Percentiles rank a stretch among this genome's conserved stretches.
Conservation (phyloP, 2,888 invertebrate species). For the Malthinus flaveolus region DNA sequence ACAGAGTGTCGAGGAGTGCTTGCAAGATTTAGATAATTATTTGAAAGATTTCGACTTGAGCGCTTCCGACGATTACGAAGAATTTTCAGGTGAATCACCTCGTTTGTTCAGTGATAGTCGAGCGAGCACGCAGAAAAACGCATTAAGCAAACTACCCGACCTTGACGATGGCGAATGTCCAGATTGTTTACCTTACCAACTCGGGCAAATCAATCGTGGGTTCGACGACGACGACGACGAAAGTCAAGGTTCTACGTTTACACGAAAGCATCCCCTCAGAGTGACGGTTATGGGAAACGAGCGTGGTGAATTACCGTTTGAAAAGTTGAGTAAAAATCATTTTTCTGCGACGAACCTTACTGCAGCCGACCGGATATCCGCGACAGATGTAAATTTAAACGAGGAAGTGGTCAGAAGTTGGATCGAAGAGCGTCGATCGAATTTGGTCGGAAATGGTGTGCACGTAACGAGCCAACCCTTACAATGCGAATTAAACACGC, state of each 20-base stretch:
- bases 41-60: constrained; percentile 54
- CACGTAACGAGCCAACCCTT: constrained; percentile 44
- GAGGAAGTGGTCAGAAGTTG: constrained; percentile 50
- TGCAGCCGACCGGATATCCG: constrained; percentile 39
- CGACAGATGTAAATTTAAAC: constrained; percentile 39
- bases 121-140: constrained; percentile 6
- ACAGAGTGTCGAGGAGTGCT: constrained; percentile 53
- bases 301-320: constrained; percentile 22
- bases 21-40: constrained; percentile 60
- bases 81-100: constrained; percentile 8
- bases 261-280: constrained; percentile 30
- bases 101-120: constrained; percentile 7
- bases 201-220: constrained; percentile 23
- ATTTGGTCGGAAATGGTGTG: constrained; percentile 46
- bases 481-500: constrained; percentile 22
- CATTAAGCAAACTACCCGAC: constrained; percentile 9
- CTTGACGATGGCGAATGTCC: constrained; percentile 10
- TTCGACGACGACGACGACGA: constrained; percentile 23
- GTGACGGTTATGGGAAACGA: constrained; percentile 34
- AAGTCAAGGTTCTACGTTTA: constrained; percentile 14
- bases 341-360: constrained; percentile 12
- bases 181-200: constrained; percentile 3
- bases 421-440: constrained; percentile 46
- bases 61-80: constrained; percentile 10
- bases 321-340: constrained; percentile 10